A percentile compares a stretch with the other conserved stretches of the same genome.
phyloP scores from a whole-genome alignment of 1,140 invertebrate genomes.

The Cepaea nemoralis region DNA sequence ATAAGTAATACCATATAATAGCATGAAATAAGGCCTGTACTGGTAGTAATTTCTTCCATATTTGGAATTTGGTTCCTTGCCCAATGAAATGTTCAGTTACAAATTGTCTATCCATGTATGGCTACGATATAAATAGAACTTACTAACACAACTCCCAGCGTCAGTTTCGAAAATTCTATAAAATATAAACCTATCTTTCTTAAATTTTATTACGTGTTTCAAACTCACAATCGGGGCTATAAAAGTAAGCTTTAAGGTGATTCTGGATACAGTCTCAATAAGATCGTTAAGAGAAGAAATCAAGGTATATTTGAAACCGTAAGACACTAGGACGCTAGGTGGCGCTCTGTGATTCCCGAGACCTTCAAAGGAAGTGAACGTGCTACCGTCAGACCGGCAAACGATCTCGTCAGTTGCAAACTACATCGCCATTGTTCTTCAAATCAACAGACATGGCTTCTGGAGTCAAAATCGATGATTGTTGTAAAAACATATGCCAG shows the following conservation, averaged over 20 bases:
- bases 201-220: background rate
- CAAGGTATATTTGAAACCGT: background rate
- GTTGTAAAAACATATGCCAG: background rate
- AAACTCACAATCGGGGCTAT: background rate
- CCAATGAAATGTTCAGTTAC: background rate
- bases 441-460: conserved; percentile 4
- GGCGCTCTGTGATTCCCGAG: conserved; percentile 12
- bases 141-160: background rate
- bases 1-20: no score
- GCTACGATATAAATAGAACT: conserved; percentile 5
- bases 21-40: background rate
- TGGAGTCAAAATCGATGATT: conserved; percentile 22
- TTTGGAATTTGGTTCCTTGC: background rate
- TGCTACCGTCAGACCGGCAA: conserved; percentile 29
- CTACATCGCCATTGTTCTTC: background rate
- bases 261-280: background rate
- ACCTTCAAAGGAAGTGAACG: conserved; percentile 37
- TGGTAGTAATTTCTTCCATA: conserved; percentile 20
- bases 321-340: conserved; percentile 1
- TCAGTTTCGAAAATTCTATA: conserved; percentile 2
- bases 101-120: background rate
- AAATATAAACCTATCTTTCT: background rate
- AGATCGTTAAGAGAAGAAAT: background rate
- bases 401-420: background rate
- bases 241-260: background rate